phyloP scores from a whole-genome alignment of 1,140 invertebrate species.

The Fopius arisanus region DNA sequence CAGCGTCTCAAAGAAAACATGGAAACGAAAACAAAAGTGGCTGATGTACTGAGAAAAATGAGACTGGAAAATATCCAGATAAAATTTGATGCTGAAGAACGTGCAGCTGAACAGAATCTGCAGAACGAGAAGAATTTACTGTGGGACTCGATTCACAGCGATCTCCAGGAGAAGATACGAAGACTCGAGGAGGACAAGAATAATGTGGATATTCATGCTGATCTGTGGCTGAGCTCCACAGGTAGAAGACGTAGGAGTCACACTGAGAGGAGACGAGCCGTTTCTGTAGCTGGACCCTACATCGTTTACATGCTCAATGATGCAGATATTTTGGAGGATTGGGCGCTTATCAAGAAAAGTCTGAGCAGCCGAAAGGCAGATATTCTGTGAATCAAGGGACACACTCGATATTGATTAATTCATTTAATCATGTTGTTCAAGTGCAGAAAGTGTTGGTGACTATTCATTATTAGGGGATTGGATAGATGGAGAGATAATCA shows the following conservation, averaged over 20 bases:
- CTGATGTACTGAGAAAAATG: conserved; percentile 81
- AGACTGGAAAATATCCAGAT: conserved; percentile 85
- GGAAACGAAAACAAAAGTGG: conserved; percentile 86
- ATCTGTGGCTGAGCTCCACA: conserved; percentile 65
- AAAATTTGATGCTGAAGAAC: conserved; percentile 87
- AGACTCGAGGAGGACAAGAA: conserved; percentile 93
- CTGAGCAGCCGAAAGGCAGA: conserved; percentile 57
- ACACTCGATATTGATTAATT: no score
- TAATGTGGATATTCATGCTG: conserved; percentile 88
- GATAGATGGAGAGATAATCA: neutral
- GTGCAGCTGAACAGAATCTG: conserved; percentile 85
- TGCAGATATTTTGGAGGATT: conserved; percentile 94
- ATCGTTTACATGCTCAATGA: conserved; percentile 96
- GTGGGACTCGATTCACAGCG: conserved; percentile 77
- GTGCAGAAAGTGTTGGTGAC: no score
- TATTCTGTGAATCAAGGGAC: conserved; percentile 43
- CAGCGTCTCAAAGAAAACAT: conserved; percentile 87
- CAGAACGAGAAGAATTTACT: conserved; percentile 90
- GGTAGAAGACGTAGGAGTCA: conserved; percentile 63
- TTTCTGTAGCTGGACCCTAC: conserved; percentile 91
- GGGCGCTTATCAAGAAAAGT: conserved; percentile 89
- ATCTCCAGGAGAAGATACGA: conserved; percentile 89
- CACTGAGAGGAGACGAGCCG: conserved; percentile 76
- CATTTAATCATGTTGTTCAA: no score
- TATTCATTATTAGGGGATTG: neutral